phyloP scores from a whole-genome alignment of 1,140 invertebrate species.

The Caenorhabditis briggsae region DNA sequence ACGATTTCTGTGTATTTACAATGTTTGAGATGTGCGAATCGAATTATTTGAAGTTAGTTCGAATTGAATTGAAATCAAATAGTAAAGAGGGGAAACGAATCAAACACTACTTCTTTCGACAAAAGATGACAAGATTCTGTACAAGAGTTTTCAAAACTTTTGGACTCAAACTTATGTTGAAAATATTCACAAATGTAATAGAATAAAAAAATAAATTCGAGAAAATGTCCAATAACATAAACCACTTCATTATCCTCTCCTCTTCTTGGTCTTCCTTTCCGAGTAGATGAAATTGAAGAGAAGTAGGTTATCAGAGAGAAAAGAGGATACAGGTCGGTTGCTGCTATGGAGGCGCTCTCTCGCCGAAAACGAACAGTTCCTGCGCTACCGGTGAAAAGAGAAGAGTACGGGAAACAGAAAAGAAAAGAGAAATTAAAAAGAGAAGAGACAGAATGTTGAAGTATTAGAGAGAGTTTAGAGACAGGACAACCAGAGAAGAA shows the following conservation, averaged over 20 bases:
- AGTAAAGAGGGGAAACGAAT: neutral
- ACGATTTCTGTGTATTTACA: constrained; percentile 29
- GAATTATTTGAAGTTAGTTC: constrained; percentile 23
- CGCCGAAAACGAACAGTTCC: constrained; percentile 22
- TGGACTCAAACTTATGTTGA: too few relatives aligned
- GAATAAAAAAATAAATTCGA: neutral
- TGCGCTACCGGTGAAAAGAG: constrained; percentile 1
- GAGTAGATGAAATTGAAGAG: constrained; percentile 30
- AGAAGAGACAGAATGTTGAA: neutral
- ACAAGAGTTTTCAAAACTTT: too few relatives aligned
- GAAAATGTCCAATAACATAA: neutral
- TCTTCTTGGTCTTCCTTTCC: neutral
- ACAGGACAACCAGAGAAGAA: neutral
- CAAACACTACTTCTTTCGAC: too few relatives aligned
- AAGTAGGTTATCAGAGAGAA: constrained; percentile 41
- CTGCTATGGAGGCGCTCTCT: neutral
- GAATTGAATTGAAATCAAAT: constrained; percentile 7
- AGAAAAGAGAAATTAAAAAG: neutral
- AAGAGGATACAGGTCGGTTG: constrained; percentile 25
- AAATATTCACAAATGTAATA: too few relatives aligned
- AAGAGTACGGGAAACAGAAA: neutral
- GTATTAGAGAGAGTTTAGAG: constrained; percentile 3
- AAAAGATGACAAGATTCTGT: too few relatives aligned
- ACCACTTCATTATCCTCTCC: neutral
- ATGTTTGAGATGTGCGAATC: constrained; percentile 49